Conservation (phyloP, 2,888 invertebrate genomes). For the Monopis laevigella region DNA sequence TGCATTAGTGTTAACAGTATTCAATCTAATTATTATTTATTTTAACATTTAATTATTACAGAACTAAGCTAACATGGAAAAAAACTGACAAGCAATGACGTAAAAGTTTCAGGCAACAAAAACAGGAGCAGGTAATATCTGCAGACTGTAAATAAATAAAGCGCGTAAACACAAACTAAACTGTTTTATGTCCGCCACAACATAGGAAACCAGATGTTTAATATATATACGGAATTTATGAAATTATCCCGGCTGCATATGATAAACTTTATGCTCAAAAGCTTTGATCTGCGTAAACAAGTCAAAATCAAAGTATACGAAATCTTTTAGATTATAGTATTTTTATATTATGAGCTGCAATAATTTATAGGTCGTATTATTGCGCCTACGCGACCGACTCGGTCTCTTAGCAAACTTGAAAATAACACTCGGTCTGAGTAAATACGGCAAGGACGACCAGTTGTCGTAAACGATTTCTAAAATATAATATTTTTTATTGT, state of each 20-base stretch:
- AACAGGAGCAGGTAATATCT: no score
- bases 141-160: no score
- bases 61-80: no score
- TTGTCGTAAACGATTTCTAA: not conserved
- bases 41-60: no score
- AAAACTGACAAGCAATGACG: no score
- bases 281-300: conserved; percentile 63
- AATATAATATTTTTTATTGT: no score
- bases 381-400: conserved; percentile 44
- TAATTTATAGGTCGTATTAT: conserved; percentile 53
- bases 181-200: conserved; percentile 9
- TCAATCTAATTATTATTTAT: no score
- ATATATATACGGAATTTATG: conserved; percentile 4
- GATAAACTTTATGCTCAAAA: conserved; percentile 44
- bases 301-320: conserved; percentile 61
- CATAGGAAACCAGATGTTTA: no score
- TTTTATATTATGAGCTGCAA: conserved; percentile 57
- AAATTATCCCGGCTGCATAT: conserved; percentile 3
- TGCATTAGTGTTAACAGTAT: no score
- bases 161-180: no score
- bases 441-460: conserved; percentile 32
- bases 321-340: conserved; percentile 52
- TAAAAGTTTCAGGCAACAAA: no score
- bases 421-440: conserved; percentile 23
- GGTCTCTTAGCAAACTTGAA: conserved; percentile 39